Percentiles rank a stretch among this genome's conserved stretches.
These are phyloP conservation scores for Pheosia tremula DNA, from an alignment of 2,888 invertebrate genomes.

Conservation along the genomic window DNA sequence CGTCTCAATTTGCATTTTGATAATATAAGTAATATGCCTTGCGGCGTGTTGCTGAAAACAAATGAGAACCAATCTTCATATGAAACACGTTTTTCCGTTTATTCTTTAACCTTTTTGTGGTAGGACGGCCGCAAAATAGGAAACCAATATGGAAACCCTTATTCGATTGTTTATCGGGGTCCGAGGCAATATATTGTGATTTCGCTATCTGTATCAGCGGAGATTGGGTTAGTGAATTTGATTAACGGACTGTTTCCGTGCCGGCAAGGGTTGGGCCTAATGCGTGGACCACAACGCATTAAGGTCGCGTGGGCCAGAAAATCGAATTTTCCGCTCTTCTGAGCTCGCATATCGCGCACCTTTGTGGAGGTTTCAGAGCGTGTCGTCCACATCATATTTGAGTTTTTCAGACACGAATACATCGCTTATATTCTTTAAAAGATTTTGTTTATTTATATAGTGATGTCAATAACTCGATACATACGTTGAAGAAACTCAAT, in stretches of 20 bases:
- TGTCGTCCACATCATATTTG: conserved; percentile 58
- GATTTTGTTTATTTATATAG: background rate
- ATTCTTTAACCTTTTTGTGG: background rate
- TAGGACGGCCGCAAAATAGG: conserved; percentile 14
- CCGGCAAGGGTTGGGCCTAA: conserved; percentile 72
- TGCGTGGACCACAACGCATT: conserved; percentile 62
- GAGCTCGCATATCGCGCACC: conserved; percentile 53
- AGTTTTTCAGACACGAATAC: conserved; percentile 38
- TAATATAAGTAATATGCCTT: too few relatives aligned
- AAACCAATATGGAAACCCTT: conserved; percentile 36
- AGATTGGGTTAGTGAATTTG: conserved; percentile 77
- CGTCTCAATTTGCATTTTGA: too few relatives aligned
- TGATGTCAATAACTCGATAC: background rate
- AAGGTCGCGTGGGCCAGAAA: conserved; percentile 73
- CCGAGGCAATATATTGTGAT: conserved; percentile 65
- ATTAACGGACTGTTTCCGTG: conserved; percentile 70
- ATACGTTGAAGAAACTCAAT: conserved; percentile 10
- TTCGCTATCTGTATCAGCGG: conserved; percentile 67
- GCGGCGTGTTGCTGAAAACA: background rate
- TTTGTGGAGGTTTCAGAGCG: conserved; percentile 68
- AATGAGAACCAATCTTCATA: background rate
- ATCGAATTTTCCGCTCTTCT: conserved; percentile 79
- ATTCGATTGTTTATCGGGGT: conserved; percentile 59
- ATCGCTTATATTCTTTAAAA: background rate
- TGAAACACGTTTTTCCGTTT: background rate